Base-by-base conservation (phyloP, 2,113 vertebrate species). In the Upupa epops region DNA sequence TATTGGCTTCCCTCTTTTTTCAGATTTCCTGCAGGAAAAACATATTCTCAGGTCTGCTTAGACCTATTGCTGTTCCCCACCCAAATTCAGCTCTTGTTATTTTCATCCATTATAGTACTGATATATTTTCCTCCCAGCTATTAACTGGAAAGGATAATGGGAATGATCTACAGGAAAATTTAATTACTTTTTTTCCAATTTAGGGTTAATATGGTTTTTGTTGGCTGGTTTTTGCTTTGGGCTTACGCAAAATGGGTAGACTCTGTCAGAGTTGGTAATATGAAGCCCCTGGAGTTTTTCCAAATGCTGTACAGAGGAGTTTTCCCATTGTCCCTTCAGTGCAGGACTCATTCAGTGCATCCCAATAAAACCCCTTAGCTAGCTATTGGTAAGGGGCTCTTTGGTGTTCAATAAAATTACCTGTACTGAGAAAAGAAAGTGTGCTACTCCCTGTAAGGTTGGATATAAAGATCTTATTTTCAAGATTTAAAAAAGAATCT, bases 281-380 rank as follows among this genome's bases (percentile, higher is more conserved):
- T 5, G 68, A 87, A 85, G 5, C 6, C 17, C 45, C 9, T 71
- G 54, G 17, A 68, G 15, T 28, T 70, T 37, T 65, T 12, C 32
- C 0, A 7, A 71, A 5, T 21, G 31, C 9, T 51, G 2, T 8
- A 21, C 2, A 73, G 25, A 49, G 13, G 17, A 59, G 17, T 69
- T 73, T 37, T 32, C 19, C 36, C 17, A 32, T 77, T 24, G 58
- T n/a, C 46, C 85, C 1, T 0, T 32, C 51, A 61, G 31, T 22
- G 37, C 59, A 74, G 37, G 78, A 85, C 3, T 31, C 36, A 71
- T 75, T 63, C 58, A 63, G 26, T 28, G 58, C 17, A 28, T 4
- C 25, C 9, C 24, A 26, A 79, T 8, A 22, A 54, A 83, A 76
- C 40, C 1, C 2, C 55, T 1, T 59, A 55, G 32, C 19, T 56